A percentile compares a stretch with the other conserved stretches of the same genome.
These are phyloP conservation scores for Oryctolagus cuniculus DNA, from an alignment of 2,113 vertebrate species.

Conservation along the genomic window mOryCun1.1 NC_091432.1:138285501-138286000, in stretches of 20 bases:
- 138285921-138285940: not conserved
- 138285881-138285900: not conserved
- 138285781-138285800: not conserved
- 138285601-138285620: not conserved
- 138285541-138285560: not conserved
- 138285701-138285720: not conserved
- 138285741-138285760: not conserved
- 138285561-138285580: not conserved
- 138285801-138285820: not conserved
- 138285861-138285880: not conserved
- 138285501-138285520: not conserved
- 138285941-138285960: not conserved
- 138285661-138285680: not conserved
- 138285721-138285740: not conserved
- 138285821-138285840: not conserved
- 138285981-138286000: too few species aligned
- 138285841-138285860: accelerated
- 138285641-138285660: constrained; percentile 59
- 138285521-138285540: not conserved
- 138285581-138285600: not conserved
- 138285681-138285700: not conserved
- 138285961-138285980: too few species aligned
- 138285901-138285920: not conserved
- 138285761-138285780: not conserved
- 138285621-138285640: not conserved